These are phyloP conservation scores for Molothrus aeneus DNA, from an alignment of 2,797 vertebrate genomes.

Conservation along the genomic window DNA sequence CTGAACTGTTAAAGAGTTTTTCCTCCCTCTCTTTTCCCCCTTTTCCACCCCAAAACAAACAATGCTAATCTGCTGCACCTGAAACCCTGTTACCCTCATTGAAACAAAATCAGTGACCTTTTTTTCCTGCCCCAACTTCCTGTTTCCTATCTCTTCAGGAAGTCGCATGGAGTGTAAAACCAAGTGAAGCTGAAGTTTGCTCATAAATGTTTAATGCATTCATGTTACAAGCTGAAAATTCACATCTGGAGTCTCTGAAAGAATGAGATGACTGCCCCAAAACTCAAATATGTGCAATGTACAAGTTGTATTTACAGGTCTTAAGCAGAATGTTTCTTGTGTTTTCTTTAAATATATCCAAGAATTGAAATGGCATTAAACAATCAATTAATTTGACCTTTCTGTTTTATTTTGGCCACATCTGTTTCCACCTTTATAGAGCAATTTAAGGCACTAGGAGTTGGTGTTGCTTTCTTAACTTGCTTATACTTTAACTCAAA, in stretches of 20 bases:
- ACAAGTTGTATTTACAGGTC: background rate
- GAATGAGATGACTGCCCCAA: background rate
- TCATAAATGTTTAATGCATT: background rate
- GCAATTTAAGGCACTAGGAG: background rate
- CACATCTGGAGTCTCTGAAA: background rate
- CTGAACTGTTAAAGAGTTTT: background rate
- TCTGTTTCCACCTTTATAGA: background rate
- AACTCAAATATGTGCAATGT: background rate
- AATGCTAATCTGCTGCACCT: background rate
- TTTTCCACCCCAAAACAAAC: background rate
- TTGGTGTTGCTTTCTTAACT: background rate
- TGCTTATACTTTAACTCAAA: fast-evolving
- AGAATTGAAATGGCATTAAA: background rate
- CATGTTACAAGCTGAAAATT: background rate
- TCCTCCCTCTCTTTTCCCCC: background rate
- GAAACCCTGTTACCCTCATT: background rate
- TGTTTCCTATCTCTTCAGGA: background rate
- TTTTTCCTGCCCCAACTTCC: slow-evolving; percentile 6
- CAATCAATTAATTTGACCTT: background rate
- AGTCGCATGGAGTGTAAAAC: background rate
- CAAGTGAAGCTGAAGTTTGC: background rate
- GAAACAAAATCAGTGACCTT: background rate
- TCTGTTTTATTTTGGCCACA: background rate
- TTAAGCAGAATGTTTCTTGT: background rate
- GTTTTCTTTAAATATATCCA: background rate